These are phyloP conservation scores for Melinaea marsaeus DNA, from an alignment of 2,888 invertebrate genomes.

Conservation along the genomic window DNA sequence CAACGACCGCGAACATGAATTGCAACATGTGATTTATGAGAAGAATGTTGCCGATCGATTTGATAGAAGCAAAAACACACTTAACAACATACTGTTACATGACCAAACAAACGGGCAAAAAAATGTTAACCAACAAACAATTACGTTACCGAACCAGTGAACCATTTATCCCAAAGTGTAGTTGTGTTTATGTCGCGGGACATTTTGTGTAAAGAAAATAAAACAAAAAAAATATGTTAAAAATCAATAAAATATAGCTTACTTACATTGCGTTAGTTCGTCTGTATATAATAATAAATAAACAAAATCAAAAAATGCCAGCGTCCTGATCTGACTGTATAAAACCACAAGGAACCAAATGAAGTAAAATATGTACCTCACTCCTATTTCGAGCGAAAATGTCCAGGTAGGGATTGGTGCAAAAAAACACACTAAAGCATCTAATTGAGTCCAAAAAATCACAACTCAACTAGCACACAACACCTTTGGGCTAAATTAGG, in stretches of 20 bases:
- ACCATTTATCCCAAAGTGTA: conserved; percentile 56
- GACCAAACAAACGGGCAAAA: conserved; percentile 36
- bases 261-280: conserved; percentile 64
- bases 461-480: conserved; percentile 54
- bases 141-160: conserved; percentile 58
- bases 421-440: conserved; percentile 69
- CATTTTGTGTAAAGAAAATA: conserved; percentile 46
- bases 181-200: conserved; percentile 47
- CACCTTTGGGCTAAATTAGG: conserved; percentile 69
- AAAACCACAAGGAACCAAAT: conserved; percentile 32
- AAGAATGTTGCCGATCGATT: conserved; percentile 99
- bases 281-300: conserved; percentile 45
- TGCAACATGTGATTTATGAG: conserved; percentile 99
- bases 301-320: conserved; percentile 52
- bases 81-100: conserved; percentile 95
- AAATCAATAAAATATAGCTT: conserved; percentile 44
- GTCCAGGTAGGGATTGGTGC: conserved; percentile 74
- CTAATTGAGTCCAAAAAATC: conserved; percentile 71
- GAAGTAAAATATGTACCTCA: conserved; percentile 55
- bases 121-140: conserved; percentile 37
- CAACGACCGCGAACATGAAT: conserved; percentile 99
- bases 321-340: conserved; percentile 62
- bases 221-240: conserved; percentile 46
- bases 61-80: conserved; percentile 98
- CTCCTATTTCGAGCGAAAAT: conserved; percentile 66